Evolutionary conservation across 1,140 invertebrate genomes (phyloP), one percentile per base, ranked within the genome.

Genomic region (Cataglyphis hispanica): DNA sequence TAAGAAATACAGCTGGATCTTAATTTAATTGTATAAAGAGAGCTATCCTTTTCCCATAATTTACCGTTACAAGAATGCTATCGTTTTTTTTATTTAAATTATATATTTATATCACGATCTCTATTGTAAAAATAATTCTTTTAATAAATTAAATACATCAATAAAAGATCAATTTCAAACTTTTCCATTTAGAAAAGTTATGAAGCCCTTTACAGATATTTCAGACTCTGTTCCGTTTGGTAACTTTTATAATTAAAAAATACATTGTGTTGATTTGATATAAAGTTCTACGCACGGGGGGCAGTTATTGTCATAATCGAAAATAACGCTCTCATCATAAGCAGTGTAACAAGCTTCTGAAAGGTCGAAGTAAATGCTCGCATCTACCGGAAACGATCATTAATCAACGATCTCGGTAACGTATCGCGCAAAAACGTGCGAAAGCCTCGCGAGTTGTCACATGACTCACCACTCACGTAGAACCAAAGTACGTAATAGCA

Each of bases 391-490:
- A 93, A 92, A 91, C 75, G 87, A 87, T 91, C 91, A 89, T 92
- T 92, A 92, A 92, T 92, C 91, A 90, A 87, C 78, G 88, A 91
- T 91, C 86, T 76, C 76, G 83, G 88, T 87, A 75, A 60, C 86
- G 77, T 85, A 78, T 63, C 80, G 90, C 87, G 91, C 90, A 92
- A 93, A 93, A 93, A 92, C 92, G 92, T 93, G 91, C 92, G 92
- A 92, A 92, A 93, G 88, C 89, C 84, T 72, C 86, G 78, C 84
- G 87, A 78, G 40, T 90, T 83, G 50, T 87, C 84, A 53, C 43
- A 75, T 92, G 91, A 93, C 88, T 92, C 91, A 92, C 78, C 89
- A 84, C 80, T 64, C 25, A 25, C 25, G 56, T 61, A 58, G 58
- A 75, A 75, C 67, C 43, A 72, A 78, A 91, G 86, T 53, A 78